These are phyloP conservation scores for Trogon melanurus DNA, from an alignment of 2,113 vertebrate species.

Conservation along the genomic window DNA sequence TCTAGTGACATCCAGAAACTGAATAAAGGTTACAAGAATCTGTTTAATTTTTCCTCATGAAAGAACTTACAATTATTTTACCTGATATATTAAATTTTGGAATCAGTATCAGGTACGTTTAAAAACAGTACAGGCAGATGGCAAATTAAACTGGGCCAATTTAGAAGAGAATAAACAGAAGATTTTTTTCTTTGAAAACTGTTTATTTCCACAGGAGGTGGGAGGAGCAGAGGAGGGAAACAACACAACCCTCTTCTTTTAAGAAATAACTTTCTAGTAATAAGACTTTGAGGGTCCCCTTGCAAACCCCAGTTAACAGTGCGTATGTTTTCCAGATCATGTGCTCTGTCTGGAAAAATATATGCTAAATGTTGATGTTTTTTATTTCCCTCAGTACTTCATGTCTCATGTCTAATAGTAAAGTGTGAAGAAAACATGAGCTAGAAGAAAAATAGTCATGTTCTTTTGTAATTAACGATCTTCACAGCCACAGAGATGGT, in stretches of 20 bases:
- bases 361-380: neutral
- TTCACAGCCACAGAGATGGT: no score
- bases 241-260: neutral
- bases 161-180: neutral
- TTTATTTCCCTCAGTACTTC: neutral
- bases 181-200: neutral
- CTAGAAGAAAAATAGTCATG: neutral
- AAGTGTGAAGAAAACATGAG: neutral
- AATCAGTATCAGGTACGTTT: neutral
- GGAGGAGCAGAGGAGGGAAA: fast-evolving
- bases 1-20: neutral
- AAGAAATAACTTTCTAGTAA: neutral
- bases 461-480: neutral
- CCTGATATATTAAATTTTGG: neutral
- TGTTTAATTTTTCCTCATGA: neutral
- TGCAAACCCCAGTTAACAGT: neutral
- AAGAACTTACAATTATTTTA: neutral
- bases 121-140: neutral
- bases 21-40: neutral
- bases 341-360: neutral
- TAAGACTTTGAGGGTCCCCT: neutral
- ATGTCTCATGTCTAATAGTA: neutral
- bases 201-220: neutral
- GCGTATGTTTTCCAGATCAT: neutral
- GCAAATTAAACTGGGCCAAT: neutral